These are phyloP conservation scores for Noctua pronuba DNA, from an alignment of 2,888 invertebrate species.

Conservation along the genomic window DNA sequence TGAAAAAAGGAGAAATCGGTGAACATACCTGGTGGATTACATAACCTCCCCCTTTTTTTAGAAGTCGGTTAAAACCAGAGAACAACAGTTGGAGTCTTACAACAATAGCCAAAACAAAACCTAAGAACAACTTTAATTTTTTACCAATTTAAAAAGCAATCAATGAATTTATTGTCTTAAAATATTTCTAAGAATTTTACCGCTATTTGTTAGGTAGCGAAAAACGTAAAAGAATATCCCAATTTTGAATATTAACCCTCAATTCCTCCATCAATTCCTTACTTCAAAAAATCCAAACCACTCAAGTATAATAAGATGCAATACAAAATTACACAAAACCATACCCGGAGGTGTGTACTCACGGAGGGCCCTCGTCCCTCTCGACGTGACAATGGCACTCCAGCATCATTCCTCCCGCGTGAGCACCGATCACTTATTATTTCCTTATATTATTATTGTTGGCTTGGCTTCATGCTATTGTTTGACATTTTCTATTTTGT, in stretches of 20 bases:
- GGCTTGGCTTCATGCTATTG: slow-evolving; percentile 65
- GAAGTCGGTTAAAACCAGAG: not conserved
- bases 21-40: too few species aligned
- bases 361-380: slow-evolving; percentile 74
- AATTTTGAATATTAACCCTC: slow-evolving; percentile 7
- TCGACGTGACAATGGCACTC: slow-evolving; percentile 77
- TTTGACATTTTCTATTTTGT: slow-evolving; percentile 63
- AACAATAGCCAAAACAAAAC: not conserved
- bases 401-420: slow-evolving; percentile 72
- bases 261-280: slow-evolving; percentile 15
- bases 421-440: slow-evolving; percentile 80
- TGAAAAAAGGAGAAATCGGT: too few species aligned
- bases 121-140: not conserved
- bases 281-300: slow-evolving; percentile 35
- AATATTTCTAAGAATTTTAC: slow-evolving; percentile 59
- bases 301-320: slow-evolving; percentile 62
- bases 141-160: not conserved
- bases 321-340: slow-evolving; percentile 58
- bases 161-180: slow-evolving; percentile 61
- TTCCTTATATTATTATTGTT: slow-evolving; percentile 70
- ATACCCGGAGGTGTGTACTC: slow-evolving; percentile 75
- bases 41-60: too few species aligned
- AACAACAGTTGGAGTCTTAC: too few species aligned
- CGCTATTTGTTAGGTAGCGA: slow-evolving; percentile 26
- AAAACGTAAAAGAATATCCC: slow-evolving; percentile 40